Evolutionary conservation across 2,797 vertebrate species (phyloP), one percentile per base, ranked within the genome.

Genomic region (Rhadinocentrus ornatus): DNA sequence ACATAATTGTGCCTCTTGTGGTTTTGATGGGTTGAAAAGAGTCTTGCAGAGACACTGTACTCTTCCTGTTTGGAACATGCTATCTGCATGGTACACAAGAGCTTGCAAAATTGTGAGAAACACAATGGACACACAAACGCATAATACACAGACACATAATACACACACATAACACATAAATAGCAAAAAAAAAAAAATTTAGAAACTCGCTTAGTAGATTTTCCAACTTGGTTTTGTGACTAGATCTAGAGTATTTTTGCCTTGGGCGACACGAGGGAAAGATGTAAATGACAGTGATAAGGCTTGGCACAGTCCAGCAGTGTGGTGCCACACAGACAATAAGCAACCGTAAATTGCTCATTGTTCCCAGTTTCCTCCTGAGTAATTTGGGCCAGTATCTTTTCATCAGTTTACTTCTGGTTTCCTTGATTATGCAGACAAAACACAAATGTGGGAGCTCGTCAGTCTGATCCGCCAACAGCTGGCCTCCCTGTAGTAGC

Each of bases 381-480:
- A 83, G 87, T 88, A 89, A 93, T 93, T 92, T 90, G 85, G 81
- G 71, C 77, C 71, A 72, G 71, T 92, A 93, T 95, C 92, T 82
- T 83, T 89, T 77, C 75, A 95, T 94, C 93, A 87, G 91, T 90
- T 91, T 89, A 90, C 91, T 93, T 90, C 84, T 92, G 89, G 89
- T 86, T 88, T 85, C 83, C 93, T 91, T 95, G 94, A 95, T 95
- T 95, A 88, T 93, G 88, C 80, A 95, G 94, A 93, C 94, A 93
- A 92, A 95, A 95, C 94, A 95, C 89, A 89, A 88, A 86, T 71
- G 88, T 44, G 69, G 50, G 44, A 81, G 69, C 29, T 50, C 56
- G 62, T 81, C 69, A 82, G 68, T 72, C 20, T 1, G 60, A 20
- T 59, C 71, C 67, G 57, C 79, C 82, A 81, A 85, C 89, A 88